Percentiles rank a stretch among this genome's conserved stretches.
Evolutionary conservation across 2,888 invertebrate species (phyloP).

Genomic region (Timema podura): DNA sequence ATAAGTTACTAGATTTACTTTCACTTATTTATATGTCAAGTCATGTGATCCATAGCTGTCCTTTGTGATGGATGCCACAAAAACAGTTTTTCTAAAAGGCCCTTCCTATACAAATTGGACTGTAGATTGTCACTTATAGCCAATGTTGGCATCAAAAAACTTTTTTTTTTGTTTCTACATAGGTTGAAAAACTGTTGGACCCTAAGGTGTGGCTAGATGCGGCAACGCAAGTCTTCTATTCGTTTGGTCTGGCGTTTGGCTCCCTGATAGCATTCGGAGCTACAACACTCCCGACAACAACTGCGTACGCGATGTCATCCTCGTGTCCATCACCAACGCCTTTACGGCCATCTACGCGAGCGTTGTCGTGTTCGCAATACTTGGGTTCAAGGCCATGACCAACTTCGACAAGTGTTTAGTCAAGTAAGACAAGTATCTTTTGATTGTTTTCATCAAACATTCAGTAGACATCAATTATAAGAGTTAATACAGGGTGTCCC

Average conservation of each 20-base stretch:
- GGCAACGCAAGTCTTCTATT: constrained; percentile 95
- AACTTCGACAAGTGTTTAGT: constrained; percentile 81
- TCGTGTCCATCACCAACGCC: constrained; percentile 89
- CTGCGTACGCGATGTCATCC: constrained; percentile 85
- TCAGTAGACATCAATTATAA: too few species aligned
- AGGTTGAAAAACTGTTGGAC: constrained; percentile 79
- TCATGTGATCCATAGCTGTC: too few species aligned
- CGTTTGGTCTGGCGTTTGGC: constrained; percentile 91
- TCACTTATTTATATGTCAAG: too few species aligned
- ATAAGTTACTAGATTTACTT: too few species aligned
- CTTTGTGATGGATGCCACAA: too few species aligned
- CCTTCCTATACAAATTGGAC: too few species aligned
- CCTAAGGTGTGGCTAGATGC: constrained; percentile 95
- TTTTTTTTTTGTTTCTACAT: too few species aligned
- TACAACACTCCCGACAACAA: constrained; percentile 94
- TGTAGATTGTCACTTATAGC: too few species aligned
- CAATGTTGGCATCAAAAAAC: too few species aligned
- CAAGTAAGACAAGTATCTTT: constrained; percentile 51
- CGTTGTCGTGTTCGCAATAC: constrained; percentile 89
- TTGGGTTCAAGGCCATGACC: constrained; percentile 92
- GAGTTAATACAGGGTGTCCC: too few species aligned
- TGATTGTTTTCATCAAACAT: background rate
- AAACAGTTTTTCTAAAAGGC: too few species aligned
- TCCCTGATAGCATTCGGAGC: constrained; percentile 94
- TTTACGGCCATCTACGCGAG: constrained; percentile 93